phyloP scores from a whole-genome alignment of 2,797 vertebrate species.

The Myotis planiceps region DNA sequence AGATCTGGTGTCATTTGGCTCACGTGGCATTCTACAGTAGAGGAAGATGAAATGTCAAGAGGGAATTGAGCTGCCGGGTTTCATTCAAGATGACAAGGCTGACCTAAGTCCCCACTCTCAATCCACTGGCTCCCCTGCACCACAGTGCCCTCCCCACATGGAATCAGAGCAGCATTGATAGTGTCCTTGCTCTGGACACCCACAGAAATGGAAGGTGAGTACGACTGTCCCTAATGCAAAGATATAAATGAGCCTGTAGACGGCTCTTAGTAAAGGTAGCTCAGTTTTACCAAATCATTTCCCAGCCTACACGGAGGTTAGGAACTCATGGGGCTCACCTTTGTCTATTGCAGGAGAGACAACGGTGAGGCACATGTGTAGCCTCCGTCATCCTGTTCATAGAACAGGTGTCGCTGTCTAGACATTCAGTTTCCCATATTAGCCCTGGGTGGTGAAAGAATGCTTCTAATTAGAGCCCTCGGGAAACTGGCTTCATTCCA shows the following conservation, averaged over 20 bases:
- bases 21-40: slow-evolving; percentile 15
- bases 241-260: not conserved
- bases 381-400: not conserved
- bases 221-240: not conserved
- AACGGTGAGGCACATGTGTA: not conserved
- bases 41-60: not conserved
- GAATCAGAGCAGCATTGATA: not conserved
- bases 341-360: not conserved
- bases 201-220: not conserved
- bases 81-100: not conserved
- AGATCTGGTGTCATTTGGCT: slow-evolving; percentile 48
- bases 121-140: not conserved
- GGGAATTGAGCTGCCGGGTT: not conserved
- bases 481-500: not conserved
- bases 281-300: not conserved
- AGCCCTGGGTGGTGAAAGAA: not conserved
- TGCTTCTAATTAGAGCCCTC: not conserved
- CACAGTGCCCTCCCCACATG: not conserved
- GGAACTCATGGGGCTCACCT: not conserved
- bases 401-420: not conserved
- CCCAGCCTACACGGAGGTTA: not conserved
- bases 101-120: not conserved
- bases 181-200: not conserved
- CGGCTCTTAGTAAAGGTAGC: not conserved
- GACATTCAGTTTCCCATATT: not conserved